These are phyloP conservation scores for Oenanthe oenanthe DNA, from an alignment of 2,113 vertebrate genomes.

Conservation along the genomic window DNA sequence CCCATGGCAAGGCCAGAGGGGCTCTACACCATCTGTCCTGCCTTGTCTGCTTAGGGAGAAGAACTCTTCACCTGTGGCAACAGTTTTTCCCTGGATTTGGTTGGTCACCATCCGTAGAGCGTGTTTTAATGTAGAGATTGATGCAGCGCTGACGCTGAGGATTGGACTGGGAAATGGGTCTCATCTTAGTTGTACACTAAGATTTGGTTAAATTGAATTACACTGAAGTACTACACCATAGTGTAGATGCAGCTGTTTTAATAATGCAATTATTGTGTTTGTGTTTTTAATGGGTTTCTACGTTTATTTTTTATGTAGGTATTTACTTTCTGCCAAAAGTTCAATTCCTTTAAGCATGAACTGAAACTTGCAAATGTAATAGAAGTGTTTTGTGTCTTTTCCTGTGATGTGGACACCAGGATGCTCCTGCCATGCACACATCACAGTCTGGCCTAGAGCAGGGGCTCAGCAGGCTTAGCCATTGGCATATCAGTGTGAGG, in stretches of 20 bases:
- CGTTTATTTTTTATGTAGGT: slow-evolving; percentile 48
- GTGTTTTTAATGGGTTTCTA: slow-evolving; percentile 58
- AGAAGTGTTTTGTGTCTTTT: neutral
- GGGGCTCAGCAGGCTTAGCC: neutral
- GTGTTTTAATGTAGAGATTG: slow-evolving; percentile 15
- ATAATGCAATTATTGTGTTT: neutral
- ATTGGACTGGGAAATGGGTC: slow-evolving; percentile 26
- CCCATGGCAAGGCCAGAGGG: neutral
- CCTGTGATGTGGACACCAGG: neutral
- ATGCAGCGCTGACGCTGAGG: slow-evolving; percentile 37
- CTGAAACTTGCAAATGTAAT: neutral
- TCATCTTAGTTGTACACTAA: slow-evolving; percentile 34
- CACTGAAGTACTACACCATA: slow-evolving; percentile 56
- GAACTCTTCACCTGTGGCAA: slow-evolving; percentile 30
- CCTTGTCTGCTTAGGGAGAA: neutral
- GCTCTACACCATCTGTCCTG: neutral
- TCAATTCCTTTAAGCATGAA: neutral
- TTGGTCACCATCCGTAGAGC: slow-evolving; percentile 27
- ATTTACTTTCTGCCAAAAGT: slow-evolving; percentile 38
- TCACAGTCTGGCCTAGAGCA: neutral
- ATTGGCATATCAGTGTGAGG: neutral
- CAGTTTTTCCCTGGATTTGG: slow-evolving; percentile 43
- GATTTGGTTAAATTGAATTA: slow-evolving; percentile 35
- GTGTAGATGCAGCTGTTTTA: slow-evolving; percentile 52
- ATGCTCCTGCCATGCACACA: neutral